These are phyloP conservation scores for Oscheius sp. DNA, from an alignment of 2,888 invertebrate species.

Conservation along the genomic window DNA sequence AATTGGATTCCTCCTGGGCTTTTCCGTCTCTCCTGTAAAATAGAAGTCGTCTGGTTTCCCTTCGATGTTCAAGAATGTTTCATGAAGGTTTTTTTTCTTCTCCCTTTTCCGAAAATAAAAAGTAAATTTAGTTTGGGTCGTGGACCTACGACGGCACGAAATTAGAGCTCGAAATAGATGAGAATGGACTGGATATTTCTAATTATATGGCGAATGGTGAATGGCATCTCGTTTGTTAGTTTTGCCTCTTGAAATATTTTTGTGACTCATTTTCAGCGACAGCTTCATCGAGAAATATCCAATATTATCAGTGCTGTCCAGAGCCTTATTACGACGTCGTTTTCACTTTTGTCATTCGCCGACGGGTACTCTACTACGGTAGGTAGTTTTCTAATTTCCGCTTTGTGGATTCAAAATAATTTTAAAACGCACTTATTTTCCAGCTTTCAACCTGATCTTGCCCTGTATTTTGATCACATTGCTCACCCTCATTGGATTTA, in stretches of 20 bases:
- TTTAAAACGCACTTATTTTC: constrained; percentile 24
- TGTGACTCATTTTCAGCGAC: constrained; percentile 36
- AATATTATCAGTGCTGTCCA: constrained; percentile 57
- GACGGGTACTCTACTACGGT: constrained; percentile 96
- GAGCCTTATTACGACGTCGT: constrained; percentile 60
- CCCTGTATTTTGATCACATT: constrained; percentile 76
- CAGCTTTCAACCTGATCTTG: constrained; percentile 91
- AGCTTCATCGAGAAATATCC: constrained; percentile 39
- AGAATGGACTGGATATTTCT: constrained; percentile 58
- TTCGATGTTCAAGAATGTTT: constrained; percentile 85
- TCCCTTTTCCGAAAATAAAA: too few relatives aligned
- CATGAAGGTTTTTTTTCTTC: constrained; percentile 44
- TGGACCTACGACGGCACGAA: constrained; percentile 64
- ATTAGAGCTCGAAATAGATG: constrained; percentile 58
- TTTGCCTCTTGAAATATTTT: not conserved
- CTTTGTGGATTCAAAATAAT: not conserved
- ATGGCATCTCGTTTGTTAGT: constrained; percentile 39
- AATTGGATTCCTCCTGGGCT: constrained; percentile 87
- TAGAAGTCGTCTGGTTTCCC: constrained; percentile 98
- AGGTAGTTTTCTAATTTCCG: too few relatives aligned
- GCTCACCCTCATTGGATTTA: constrained; percentile 72
- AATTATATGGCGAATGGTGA: constrained; percentile 56
- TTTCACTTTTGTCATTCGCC: constrained; percentile 82
- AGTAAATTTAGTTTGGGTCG: constrained; percentile 54
- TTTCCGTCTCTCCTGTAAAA: constrained; percentile 79